Base-by-base conservation (phyloP, 1,140 invertebrate species). In the Lycorma delicatula region DNA sequence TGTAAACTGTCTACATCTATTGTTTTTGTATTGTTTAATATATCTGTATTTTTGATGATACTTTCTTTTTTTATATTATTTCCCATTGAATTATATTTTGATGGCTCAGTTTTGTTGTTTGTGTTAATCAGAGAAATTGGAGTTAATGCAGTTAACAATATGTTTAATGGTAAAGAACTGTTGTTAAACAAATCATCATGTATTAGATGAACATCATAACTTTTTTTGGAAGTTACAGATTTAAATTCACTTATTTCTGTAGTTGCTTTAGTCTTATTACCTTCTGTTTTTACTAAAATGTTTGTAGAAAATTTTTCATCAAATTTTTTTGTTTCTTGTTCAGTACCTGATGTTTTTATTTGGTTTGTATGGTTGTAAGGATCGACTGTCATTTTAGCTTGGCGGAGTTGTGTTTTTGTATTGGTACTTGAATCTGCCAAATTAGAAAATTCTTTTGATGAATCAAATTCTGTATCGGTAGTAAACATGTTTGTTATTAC, bases 171-270 rank as follows among this genome's bases (percentile, higher is more conserved):
- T 6, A 22, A 44, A 9, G 41, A 20, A 9, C 23, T 22, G 23
- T 62, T 62, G 11, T 55, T 29, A 27, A 62, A 62, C 18, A 62
- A 56, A 46, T 62, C 57, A 34, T 62, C 60, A 2, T 59, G 22
- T n/a, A 59, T 9, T 3, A 62, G 31, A 20, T 49, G 46, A 52
- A 62, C 56, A 28, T 59, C 53, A 18, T 44, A 44, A 44, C 41
- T 16, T 9, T 44, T 44, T 22, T 44, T 44, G 16, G 41, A 22
- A 44, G 41, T 6, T 44, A 12, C n/a, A 44, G 41, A 44, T 16
- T 44, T 44, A 44, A n/a, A n/a, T n/a, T n/a, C n/a, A n/a, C n/a
- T n/a, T n/a, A n/a, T n/a, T n/a, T 44, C 41, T 1, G 3, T 16
- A 18, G 41, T 44, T 1, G 9, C 6, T 7, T 44, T 44, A 13